Evolutionary conservation across 2,888 invertebrate genomes (phyloP).

Genomic region (Dolichopus griseipennis): DNA sequence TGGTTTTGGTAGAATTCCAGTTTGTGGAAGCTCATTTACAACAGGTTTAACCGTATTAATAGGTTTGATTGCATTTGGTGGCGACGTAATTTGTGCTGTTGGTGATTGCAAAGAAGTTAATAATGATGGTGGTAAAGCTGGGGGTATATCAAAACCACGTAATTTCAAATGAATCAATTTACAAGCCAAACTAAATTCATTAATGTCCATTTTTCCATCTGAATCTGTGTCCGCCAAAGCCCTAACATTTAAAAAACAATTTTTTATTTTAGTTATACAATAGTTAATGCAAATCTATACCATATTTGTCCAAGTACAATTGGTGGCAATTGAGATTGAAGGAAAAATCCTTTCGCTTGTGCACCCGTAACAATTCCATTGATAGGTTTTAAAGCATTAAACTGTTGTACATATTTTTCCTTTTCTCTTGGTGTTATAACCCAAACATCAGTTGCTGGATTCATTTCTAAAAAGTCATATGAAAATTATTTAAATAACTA

Average conservation of each 20-base stretch:
- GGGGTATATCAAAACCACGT: conserved; percentile 84
- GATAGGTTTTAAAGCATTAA: conserved; percentile 74
- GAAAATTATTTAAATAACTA: neutral
- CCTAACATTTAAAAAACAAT: conserved; percentile 44
- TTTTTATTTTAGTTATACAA: neutral
- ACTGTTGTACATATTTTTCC: conserved; percentile 83
- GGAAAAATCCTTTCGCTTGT: conserved; percentile 86
- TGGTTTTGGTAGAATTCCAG: conserved; percentile 19
- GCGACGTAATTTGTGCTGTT: conserved; percentile 40
- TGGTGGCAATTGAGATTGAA: conserved; percentile 86
- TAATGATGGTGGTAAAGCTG: conserved; percentile 68
- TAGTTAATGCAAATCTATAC: conserved; percentile 47
- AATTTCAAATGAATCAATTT: conserved; percentile 90
- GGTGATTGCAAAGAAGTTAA: conserved; percentile 56
- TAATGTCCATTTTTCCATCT: conserved; percentile 92
- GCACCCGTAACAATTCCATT: conserved; percentile 85
- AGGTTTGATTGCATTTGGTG: conserved; percentile 38
- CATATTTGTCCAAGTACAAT: conserved; percentile 89
- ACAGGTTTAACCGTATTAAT: conserved; percentile 33
- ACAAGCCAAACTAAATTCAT: conserved; percentile 97
- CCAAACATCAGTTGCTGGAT: conserved; percentile 67
- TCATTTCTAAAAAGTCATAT: conserved; percentile 28
- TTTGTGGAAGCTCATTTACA: conserved; percentile 28
- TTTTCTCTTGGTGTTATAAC: conserved; percentile 78
- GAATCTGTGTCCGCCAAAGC: conserved; percentile 87